These are phyloP conservation scores for Teleopsis dalmanni DNA, from an alignment of 1,140 invertebrate species.

Conservation along the genomic window DNA sequence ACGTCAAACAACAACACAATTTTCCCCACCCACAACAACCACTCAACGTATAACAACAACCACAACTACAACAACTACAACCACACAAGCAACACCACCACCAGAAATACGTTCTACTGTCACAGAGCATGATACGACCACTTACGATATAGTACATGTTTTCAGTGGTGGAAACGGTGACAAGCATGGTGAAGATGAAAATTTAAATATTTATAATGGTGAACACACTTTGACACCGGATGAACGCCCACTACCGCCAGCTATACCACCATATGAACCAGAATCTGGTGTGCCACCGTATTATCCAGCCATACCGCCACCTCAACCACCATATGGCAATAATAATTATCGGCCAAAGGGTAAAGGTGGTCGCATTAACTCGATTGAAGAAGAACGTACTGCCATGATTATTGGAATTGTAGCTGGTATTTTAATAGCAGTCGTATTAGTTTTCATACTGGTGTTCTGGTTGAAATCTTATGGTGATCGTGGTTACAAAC, in stretches of 20 bases:
- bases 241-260: constrained; percentile 39
- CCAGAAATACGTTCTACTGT: constrained; percentile 29
- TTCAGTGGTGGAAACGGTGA: constrained; percentile 10
- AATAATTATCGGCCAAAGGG: constrained; percentile 40
- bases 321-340: constrained; percentile 39
- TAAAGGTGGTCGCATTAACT: constrained; percentile 57
- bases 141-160: constrained; percentile 23
- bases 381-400: constrained; percentile 63
- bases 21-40: constrained; percentile 5
- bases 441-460: constrained; percentile 82
- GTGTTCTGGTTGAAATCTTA: constrained; percentile 78
- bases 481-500: constrained; percentile 80
- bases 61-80: constrained; percentile 27
- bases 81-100: constrained; percentile 26
- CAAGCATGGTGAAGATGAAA: constrained; percentile 16
- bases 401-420: constrained; percentile 82
- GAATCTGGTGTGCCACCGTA: constrained; percentile 28
- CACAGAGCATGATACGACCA: constrained; percentile 33
- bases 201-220: constrained; percentile 16
- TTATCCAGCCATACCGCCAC: constrained; percentile 34
- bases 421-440: constrained; percentile 81
- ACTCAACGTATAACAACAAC: constrained; percentile 18
- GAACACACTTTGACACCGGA: constrained; percentile 30
- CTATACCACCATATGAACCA: constrained; percentile 32
- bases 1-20: constrained; percentile 9